Evolutionary conservation across 1,140 invertebrate species (phyloP).

Genomic region (Aporrectodea caliginosa): DNA sequence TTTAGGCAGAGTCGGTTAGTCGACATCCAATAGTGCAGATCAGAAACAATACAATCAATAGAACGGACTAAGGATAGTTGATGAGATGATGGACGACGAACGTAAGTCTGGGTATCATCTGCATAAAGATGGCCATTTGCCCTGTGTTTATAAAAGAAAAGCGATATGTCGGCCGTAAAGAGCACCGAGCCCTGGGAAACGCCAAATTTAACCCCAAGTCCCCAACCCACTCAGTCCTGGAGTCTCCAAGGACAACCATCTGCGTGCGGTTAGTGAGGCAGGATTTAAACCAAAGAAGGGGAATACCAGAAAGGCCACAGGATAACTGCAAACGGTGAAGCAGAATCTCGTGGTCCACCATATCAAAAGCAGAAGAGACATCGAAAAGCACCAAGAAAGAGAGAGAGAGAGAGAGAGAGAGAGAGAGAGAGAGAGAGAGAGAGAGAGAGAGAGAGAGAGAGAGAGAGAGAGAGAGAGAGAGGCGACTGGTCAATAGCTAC

Average conservation of each 20-base stretch:
- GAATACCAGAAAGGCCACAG: background rate
- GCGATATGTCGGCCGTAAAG: too few species aligned
- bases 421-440: background rate
- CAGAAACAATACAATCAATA: too few species aligned
- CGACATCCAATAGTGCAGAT: too few species aligned
- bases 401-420: background rate
- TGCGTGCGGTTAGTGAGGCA: background rate
- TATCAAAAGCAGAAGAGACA: background rate
- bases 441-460: background rate
- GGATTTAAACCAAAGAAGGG: background rate
- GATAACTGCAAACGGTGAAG: background rate
- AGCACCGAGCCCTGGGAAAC: too few species aligned
- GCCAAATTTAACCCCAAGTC: too few species aligned
- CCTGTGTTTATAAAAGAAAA: too few species aligned
- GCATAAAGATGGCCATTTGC: too few species aligned
- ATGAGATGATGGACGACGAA: too few species aligned
- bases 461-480: background rate
- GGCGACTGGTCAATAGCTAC: too few species aligned
- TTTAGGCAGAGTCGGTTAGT: too few species aligned
- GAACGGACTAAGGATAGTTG: too few species aligned
- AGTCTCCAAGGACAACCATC: background rate
- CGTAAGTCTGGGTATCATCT: too few species aligned
- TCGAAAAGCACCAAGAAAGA: background rate
- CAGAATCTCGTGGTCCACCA: background rate
- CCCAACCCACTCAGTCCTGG: background rate